phyloP scores from a whole-genome alignment of 2,888 invertebrate species.

The Dorcus hopei region DNA sequence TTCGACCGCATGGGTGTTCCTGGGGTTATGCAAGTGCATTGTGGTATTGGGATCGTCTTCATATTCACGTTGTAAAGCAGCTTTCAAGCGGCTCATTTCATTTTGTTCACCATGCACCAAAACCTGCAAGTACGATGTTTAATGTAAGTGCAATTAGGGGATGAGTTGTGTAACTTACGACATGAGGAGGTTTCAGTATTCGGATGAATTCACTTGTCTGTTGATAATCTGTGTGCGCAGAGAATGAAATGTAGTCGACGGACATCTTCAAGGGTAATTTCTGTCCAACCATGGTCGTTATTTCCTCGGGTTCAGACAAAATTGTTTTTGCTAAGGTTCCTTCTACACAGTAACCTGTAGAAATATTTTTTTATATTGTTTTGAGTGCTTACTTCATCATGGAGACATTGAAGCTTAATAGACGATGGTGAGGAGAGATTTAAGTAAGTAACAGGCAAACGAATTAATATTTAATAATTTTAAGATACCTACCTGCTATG shows the following conservation, averaged over 20 bases:
- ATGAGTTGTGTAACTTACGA: constrained; percentile 54
- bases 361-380: background rate
- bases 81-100: constrained; percentile 95
- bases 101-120: constrained; percentile 98
- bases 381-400: too few species aligned
- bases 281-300: constrained; percentile 91
- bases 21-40: constrained; percentile 92
- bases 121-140: constrained; percentile 53
- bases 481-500: constrained; percentile 81
- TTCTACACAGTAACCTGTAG: constrained; percentile 81
- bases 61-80: constrained; percentile 90
- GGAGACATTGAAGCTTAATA: too few species aligned
- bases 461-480: background rate
- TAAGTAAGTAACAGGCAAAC: too few species aligned
- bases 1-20: constrained; percentile 91
- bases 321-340: constrained; percentile 91
- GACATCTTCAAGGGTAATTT: constrained; percentile 95
- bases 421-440: too few species aligned
- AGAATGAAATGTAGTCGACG: constrained; percentile 98
- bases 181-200: constrained; percentile 90
- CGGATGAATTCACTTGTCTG: constrained; percentile 98
- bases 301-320: constrained; percentile 96
- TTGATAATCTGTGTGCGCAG: constrained; percentile 97
- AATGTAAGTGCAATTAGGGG: background rate
- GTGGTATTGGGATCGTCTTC: constrained; percentile 77